Percentiles rank a stretch among this genome's conserved stretches.
Conservation (phyloP, 1,140 invertebrate species). For the Euura lappo region DNA sequence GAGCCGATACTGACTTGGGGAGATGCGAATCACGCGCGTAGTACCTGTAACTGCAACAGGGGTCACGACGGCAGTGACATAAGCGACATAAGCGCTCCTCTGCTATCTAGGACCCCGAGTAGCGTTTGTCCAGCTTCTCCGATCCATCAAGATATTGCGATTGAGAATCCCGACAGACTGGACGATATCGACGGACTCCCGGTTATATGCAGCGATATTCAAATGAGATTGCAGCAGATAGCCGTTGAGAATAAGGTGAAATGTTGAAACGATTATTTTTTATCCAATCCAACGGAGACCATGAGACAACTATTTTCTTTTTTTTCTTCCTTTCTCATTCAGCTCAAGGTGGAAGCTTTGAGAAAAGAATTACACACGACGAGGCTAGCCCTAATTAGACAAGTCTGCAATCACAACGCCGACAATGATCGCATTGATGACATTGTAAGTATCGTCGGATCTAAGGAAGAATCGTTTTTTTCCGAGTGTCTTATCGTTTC, state of each 20-base stretch:
- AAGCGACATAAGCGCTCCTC: conserved; percentile 50
- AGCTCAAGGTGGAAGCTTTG: conserved; percentile 73
- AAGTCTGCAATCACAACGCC: conserved; percentile 69
- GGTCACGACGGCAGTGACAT: conserved; percentile 51
- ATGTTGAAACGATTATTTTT: conserved; percentile 7
- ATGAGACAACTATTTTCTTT: conserved; percentile 4
- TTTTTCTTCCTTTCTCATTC: conserved; percentile 28
- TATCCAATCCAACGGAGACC: neutral
- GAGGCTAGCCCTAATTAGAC: conserved; percentile 72
- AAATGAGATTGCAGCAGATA: conserved; percentile 80
- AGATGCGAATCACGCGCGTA: conserved; percentile 19
- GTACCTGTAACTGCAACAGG: conserved; percentile 39
- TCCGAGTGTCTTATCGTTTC: too few relatives aligned
- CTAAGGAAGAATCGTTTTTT: neutral
- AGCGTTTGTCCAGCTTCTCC: conserved; percentile 56
- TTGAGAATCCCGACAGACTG: conserved; percentile 56
- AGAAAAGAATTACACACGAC: conserved; percentile 75
- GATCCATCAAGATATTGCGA: conserved; percentile 47
- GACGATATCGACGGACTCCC: conserved; percentile 81
- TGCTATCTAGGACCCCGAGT: conserved; percentile 54
- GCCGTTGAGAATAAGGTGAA: conserved; percentile 77
- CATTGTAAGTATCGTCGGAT: conserved; percentile 59
- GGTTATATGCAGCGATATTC: conserved; percentile 77
- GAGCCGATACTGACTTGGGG: neutral
- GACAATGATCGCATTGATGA: conserved; percentile 66